Conservation (phyloP, 1,140 invertebrate genomes). For the Micrasema longulum region DNA sequence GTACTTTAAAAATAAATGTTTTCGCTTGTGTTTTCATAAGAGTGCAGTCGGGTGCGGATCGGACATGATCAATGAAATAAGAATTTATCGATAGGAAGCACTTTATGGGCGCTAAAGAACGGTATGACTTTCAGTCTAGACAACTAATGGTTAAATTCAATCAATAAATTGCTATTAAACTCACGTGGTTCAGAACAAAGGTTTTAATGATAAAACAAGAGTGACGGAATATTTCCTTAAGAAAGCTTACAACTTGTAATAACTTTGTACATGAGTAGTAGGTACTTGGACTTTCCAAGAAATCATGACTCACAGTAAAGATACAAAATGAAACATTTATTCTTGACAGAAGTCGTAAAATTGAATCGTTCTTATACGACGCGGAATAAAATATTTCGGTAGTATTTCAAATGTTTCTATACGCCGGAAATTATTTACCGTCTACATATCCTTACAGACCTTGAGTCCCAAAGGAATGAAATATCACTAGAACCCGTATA, state of each 20-base stretch:
- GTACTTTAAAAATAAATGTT: background rate
- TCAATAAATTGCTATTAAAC: conserved; percentile 9
- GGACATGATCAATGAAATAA: background rate
- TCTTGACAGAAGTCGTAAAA: background rate
- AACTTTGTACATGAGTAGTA: too few species aligned
- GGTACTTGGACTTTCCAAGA: too few species aligned
- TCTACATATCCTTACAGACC: conserved; percentile 6
- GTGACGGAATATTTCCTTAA: too few species aligned
- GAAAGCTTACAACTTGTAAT: too few species aligned
- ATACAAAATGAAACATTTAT: too few species aligned
- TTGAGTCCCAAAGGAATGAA: conserved; percentile 14
- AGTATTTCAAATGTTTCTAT: conserved; percentile 22
- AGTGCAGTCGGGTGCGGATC: conserved; percentile 6
- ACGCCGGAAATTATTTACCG: conserved; percentile 23
- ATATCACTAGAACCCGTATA: conserved; percentile 1
- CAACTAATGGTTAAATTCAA: conserved; percentile 26
- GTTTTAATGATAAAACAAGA: background rate
- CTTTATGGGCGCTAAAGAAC: conserved; percentile 7
- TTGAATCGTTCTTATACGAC: background rate
- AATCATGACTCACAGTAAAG: too few species aligned
- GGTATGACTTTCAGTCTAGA: conserved; percentile 20
- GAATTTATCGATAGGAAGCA: conserved; percentile 4
- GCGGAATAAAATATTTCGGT: conserved; percentile 3
- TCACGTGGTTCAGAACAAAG: conserved; percentile 4
- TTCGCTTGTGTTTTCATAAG: background rate